Evolutionary conservation across 1,140 invertebrate genomes (phyloP).

Genomic region (Drosophila melanica): DNA sequence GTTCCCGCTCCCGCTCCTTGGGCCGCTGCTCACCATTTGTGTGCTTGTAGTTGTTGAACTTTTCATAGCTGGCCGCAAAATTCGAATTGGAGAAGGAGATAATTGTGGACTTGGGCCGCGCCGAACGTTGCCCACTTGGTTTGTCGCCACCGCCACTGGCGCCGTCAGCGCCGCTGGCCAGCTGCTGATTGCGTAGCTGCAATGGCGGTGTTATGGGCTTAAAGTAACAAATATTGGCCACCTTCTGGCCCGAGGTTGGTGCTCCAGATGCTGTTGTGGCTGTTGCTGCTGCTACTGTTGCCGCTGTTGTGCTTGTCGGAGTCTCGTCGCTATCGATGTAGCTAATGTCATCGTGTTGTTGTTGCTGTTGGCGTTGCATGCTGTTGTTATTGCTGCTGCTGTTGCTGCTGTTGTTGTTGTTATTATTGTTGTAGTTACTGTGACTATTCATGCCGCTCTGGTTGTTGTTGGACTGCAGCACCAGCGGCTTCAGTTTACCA

Average conservation of each 20-base stretch:
- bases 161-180: slow-evolving; percentile 15
- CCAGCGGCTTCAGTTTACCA: slow-evolving; percentile 36
- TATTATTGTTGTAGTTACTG: slow-evolving; percentile 35
- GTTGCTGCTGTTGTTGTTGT: slow-evolving; percentile 25
- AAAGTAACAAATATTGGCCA: slow-evolving; percentile 55
- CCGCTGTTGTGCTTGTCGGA: slow-evolving; percentile 23
- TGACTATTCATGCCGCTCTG: slow-evolving; percentile 24
- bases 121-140: slow-evolving; percentile 31
- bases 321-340: slow-evolving; percentile 82
- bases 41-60: slow-evolving; percentile 69
- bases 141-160: slow-evolving; percentile 21
- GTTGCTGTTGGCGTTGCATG: slow-evolving; percentile 57
- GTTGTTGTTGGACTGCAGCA: slow-evolving; percentile 35
- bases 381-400: slow-evolving; percentile 53
- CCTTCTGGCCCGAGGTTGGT: slow-evolving; percentile 25
- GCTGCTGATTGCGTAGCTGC: slow-evolving; percentile 40
- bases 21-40: slow-evolving; percentile 52
- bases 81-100: slow-evolving; percentile 68
- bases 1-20: slow-evolving; percentile 12
- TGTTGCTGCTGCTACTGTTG: slow-evolving; percentile 19
- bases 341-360: slow-evolving; percentile 78
- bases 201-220: slow-evolving; percentile 67
- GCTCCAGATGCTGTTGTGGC: not conserved
- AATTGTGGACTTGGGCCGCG: slow-evolving; percentile 76
- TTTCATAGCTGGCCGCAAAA: slow-evolving; percentile 66